phyloP scores from a whole-genome alignment of 2,888 invertebrate species.

The Stenichneumon culpator region DNA sequence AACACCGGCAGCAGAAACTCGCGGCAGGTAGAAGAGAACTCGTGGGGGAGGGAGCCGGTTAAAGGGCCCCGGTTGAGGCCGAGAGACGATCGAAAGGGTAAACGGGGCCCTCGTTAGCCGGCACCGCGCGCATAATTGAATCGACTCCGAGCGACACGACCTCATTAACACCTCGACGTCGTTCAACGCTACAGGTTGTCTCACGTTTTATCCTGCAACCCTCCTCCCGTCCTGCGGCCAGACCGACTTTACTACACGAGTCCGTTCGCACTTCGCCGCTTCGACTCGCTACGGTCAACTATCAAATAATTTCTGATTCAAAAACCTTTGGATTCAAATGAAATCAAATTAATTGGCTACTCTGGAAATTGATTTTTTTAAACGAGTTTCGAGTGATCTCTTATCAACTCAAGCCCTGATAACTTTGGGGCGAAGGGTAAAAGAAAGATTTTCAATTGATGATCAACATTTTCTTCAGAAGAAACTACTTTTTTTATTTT shows the following conservation, averaged over 20 bases:
- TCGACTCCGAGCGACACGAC: conserved; percentile 85
- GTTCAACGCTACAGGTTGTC: conserved; percentile 83
- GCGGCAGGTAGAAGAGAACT: conserved; percentile 64
- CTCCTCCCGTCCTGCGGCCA: conserved; percentile 37
- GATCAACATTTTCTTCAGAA: too few species aligned
- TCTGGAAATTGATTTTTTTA: too few species aligned
- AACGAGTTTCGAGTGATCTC: too few species aligned
- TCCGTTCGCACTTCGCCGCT: neutral
- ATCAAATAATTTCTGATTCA: neutral
- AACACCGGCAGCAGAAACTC: conserved; percentile 62
- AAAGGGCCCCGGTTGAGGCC: conserved; percentile 77
- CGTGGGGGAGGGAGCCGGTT: conserved; percentile 65
- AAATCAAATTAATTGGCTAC: too few species aligned
- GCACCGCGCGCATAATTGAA: conserved; percentile 84
- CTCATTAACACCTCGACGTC: conserved; percentile 84
- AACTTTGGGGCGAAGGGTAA: too few species aligned
- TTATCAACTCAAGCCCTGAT: too few species aligned
- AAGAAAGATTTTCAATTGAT: too few species aligned
- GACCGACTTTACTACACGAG: conserved; percentile 8
- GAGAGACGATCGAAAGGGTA: conserved; percentile 81
- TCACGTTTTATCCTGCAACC: conserved; percentile 79
- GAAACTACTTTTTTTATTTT: neutral
- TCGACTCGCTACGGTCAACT: neutral
- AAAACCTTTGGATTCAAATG: neutral
- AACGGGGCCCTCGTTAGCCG: conserved; percentile 83